A percentile compares a stretch with the other conserved stretches of the same genome.
These are phyloP conservation scores for Pachymerium ferrugineum DNA, from an alignment of 2,888 invertebrate genomes.

Conservation along the genomic window DNA sequence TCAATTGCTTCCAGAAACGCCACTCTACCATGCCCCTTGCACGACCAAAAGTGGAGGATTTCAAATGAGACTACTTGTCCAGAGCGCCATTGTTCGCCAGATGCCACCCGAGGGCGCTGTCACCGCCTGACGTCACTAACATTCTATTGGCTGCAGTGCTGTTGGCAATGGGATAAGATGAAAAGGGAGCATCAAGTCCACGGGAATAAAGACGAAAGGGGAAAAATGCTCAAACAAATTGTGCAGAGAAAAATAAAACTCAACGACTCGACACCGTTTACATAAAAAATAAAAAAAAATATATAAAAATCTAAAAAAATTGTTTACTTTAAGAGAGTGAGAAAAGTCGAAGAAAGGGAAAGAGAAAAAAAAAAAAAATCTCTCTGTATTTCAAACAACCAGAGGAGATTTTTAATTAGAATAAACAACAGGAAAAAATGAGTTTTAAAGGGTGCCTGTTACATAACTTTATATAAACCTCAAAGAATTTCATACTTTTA, in stretches of 20 bases:
- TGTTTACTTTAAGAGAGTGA: too few species aligned
- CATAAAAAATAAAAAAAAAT: background rate
- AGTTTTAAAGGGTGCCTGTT: too few species aligned
- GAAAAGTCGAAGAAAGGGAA: too few species aligned
- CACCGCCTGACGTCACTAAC: background rate
- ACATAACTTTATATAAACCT: too few species aligned
- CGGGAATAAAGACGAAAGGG: background rate
- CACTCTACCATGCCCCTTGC: background rate
- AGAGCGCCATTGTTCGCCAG: background rate
- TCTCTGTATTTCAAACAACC: too few species aligned
- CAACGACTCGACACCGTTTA: constrained; percentile 17
- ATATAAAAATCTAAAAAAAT: too few species aligned
- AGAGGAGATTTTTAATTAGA: too few species aligned
- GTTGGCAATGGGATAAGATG: constrained; percentile 7
- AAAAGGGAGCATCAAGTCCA: constrained; percentile 8
- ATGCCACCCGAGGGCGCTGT: constrained; percentile 25
- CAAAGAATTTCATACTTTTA: too few species aligned
- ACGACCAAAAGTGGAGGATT: background rate
- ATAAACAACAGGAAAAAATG: too few species aligned
- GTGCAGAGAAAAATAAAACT: constrained; percentile 17
- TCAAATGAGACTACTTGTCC: constrained; percentile 17
- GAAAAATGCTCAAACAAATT: constrained; percentile 19
- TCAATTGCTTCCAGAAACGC: constrained; percentile 20
- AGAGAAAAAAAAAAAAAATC: too few species aligned
- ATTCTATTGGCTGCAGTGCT: background rate